Evolutionary conservation across 2,797 vertebrate genomes (phyloP), one percentile per base, ranked within the genome.

Genomic region (Darevskia nairensis): DNA sequence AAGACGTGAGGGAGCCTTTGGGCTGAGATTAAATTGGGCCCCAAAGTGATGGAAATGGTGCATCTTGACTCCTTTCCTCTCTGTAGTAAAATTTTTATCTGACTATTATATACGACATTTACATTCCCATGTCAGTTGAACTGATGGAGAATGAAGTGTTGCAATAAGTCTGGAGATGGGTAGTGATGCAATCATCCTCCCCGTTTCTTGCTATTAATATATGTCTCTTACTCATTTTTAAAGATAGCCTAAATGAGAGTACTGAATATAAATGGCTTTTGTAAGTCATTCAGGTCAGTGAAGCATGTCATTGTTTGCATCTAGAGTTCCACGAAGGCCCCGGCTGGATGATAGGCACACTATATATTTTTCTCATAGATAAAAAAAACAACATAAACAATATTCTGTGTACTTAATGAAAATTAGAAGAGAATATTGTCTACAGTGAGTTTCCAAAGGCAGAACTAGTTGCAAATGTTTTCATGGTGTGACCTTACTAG

Each of bases 261-360:
- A 94, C 96, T 96, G 97, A 97, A 97, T 97, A 96, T 96, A 97
- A 97, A 97, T 97, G 95, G 96, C 96, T 96, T 97, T 96, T 96
- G 95, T 96, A 96, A 97, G 97, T 96, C 96, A 97, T 95, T 96
- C 96, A 94, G 92, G 93, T 95, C 96, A 96, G 94, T 96, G 97
- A 96, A 97, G 97, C 97, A 96, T 97, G 95, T 97, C 96, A 97
- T 97, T 97, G 96, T 97, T 97, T 97, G 97, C 94, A 95, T 94
- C 96, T 94, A 90, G 95, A 96, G 95, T 96, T 96, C 95, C 94
- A 93, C 89, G 94, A 95, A 96, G 94, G 94, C 86, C 77, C 87
- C 46, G 88, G 85, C 92, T 94, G 91, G 78, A 90, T 97, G 96
- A 97, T 94, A 95, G 94, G 91, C 91, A 95, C 77, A 93, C 93